Evolutionary conservation across 1,140 invertebrate genomes (phyloP), one percentile per base, ranked within the genome.

Genomic region (Drosophila fuyamai): DNA sequence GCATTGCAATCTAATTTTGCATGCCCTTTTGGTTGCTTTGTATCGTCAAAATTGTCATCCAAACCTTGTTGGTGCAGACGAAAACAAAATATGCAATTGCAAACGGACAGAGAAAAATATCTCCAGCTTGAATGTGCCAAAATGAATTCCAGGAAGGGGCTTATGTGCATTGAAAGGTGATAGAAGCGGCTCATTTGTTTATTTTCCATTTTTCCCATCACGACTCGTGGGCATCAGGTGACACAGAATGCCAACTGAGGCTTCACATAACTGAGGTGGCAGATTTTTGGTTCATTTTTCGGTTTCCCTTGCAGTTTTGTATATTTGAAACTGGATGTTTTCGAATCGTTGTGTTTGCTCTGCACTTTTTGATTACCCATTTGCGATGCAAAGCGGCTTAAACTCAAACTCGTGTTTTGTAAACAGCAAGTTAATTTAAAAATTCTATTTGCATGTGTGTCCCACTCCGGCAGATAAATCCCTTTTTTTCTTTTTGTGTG

Each of bases 1-100:
- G 57, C 71, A 55, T 73, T 76, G 72, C 61, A 81, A 73, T 68
- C 77, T 65, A 68, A 85, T 76, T 85, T 84, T 29, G 60, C 43
- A 14, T 44, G 62, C 32, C 54, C 29, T 76, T 75, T 56, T 12
- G 32, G 41, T 63, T 63, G 36, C 58, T 57, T 51, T 70, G 59
- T 54, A 44, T 40, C 56, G 36, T 12, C 23, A 12, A 62, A 68
- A 68, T 27, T 68, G 66, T 54, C 61, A 82, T 50, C 59, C 50
- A 72, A 78, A 67, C 48, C 73, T 10, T 27, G 36, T 38, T 41
- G 38, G 29, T 48, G 48, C 48, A 54, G 27, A 32, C 41, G 60
- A 32, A 16, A 18, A 72, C 41, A 76, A 51, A 41, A 53, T 66
- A 18, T 48, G 16, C 2, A 58, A 56, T 50, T 56, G 75, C 29